Evolutionary conservation across 2,113 vertebrate genomes (phyloP).

Genomic region (Proteles cristata): DNA sequence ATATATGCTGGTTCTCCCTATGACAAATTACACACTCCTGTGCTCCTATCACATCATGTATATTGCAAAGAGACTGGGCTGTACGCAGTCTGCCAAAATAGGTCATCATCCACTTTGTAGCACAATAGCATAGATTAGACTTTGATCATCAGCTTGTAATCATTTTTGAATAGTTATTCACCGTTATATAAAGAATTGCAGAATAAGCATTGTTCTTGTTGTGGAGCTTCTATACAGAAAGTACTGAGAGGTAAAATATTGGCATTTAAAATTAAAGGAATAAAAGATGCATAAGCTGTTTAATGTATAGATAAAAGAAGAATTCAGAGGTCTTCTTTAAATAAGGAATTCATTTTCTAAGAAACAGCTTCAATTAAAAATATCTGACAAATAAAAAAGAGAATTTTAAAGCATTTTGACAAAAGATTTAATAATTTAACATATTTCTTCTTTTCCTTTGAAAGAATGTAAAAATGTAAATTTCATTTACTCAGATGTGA

Average conservation of each 20-base stretch:
- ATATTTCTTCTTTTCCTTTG: constrained; percentile 39
- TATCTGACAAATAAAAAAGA: constrained; percentile 59
- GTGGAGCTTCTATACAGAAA: constrained; percentile 22
- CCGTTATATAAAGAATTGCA: constrained; percentile 33
- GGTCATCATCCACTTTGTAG: background rate
- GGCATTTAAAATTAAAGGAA: constrained; percentile 72
- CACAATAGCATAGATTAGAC: background rate
- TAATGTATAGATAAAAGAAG: constrained; percentile 66
- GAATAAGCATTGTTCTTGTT: constrained; percentile 40
- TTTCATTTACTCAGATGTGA: constrained; percentile 48
- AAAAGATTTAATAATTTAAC: constrained; percentile 74
- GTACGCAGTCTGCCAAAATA: background rate
- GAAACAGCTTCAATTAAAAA: constrained; percentile 70
- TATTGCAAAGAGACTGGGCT: background rate
- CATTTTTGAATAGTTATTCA: constrained; percentile 46
- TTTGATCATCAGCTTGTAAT: constrained; percentile 51
- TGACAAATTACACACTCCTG: background rate
- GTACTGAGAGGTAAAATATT: constrained; percentile 65
- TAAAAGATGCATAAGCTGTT: constrained; percentile 63
- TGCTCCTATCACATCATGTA: background rate
- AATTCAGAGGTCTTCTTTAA: constrained; percentile 58
- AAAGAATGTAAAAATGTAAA: constrained; percentile 48
- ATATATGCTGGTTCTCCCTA: background rate
- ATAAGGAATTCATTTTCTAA: constrained; percentile 56
- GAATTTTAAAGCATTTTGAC: constrained; percentile 63